Evolutionary conservation across 2,888 invertebrate species (phyloP).

Genomic region (Dynastes tityus): DNA sequence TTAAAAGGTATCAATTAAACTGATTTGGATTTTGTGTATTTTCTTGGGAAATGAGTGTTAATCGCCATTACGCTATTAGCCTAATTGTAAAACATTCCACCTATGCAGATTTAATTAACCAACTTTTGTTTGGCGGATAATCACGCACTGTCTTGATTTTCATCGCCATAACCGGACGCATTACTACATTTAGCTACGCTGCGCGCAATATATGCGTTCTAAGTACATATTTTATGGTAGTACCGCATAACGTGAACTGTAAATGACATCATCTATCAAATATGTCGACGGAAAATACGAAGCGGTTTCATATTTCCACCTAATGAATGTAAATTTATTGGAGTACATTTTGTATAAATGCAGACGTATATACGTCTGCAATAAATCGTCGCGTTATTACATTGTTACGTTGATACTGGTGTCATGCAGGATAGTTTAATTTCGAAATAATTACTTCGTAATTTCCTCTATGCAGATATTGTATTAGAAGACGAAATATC

Average conservation of each 20-base stretch:
- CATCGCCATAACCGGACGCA: background rate
- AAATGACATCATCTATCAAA: slow-evolving; percentile 24
- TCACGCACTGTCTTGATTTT: background rate
- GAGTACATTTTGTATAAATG: background rate
- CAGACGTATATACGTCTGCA: background rate
- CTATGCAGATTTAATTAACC: background rate
- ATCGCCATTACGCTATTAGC: no score
- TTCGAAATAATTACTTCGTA: background rate
- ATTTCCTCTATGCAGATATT: no score
- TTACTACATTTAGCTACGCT: background rate
- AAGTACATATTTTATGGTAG: background rate
- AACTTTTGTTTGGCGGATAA: background rate
- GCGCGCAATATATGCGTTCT: background rate
- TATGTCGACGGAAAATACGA: slow-evolving; percentile 15
- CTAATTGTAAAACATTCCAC: background rate
- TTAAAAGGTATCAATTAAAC: no score
- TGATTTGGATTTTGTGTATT: background rate
- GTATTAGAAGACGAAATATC: no score
- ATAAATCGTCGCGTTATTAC: slow-evolving; percentile 5
- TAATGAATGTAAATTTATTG: slow-evolving; percentile 25
- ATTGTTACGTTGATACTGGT: background rate
- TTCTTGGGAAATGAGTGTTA: background rate
- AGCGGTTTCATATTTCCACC: slow-evolving; percentile 14
- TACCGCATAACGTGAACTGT: slow-evolving; percentile 9
- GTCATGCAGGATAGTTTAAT: background rate